Evolutionary conservation across 2,888 invertebrate genomes (phyloP).

Genomic region (Pseudococcus viburni): DNA sequence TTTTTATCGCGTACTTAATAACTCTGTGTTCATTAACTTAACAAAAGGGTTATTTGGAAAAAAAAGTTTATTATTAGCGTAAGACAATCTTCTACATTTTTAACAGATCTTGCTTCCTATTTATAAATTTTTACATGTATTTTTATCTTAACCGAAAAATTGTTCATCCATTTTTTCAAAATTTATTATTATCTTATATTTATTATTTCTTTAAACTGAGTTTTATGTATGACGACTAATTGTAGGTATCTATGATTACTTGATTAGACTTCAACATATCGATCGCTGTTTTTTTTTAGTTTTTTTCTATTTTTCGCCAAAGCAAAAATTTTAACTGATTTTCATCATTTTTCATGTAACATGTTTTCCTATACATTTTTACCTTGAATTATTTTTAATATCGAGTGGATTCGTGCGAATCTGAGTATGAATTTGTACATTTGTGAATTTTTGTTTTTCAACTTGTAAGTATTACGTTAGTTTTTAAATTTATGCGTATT

Average conservation of each 20-base stretch:
- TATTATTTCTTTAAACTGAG: neutral
- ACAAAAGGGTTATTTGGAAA: neutral
- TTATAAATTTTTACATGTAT: slow-evolving; percentile 28
- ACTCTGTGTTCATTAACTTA: slow-evolving; percentile 43
- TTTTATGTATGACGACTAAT: neutral
- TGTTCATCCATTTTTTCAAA: neutral
- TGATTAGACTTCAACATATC: too few relatives aligned
- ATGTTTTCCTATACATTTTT: slow-evolving; percentile 21
- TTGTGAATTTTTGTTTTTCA: neutral
- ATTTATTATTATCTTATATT: neutral
- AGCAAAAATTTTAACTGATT: neutral
- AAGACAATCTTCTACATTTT: slow-evolving; percentile 52
- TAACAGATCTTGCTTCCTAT: slow-evolving; percentile 54
- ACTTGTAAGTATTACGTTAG: neutral
- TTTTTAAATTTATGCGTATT: neutral
- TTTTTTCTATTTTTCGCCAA: neutral
- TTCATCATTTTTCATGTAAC: neutral
- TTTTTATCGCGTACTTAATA: slow-evolving; percentile 20
- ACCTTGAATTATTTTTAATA: neutral
- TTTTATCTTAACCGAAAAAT: neutral
- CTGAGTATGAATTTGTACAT: neutral
- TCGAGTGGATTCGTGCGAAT: neutral
- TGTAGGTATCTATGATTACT: too few relatives aligned
- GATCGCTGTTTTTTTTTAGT: neutral
- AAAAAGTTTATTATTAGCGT: slow-evolving; percentile 29